Percentiles rank a stretch among this genome's conserved stretches.
Evolutionary conservation across 1,140 invertebrate genomes (phyloP).

Genomic region (Diachasma alloeum): DNA sequence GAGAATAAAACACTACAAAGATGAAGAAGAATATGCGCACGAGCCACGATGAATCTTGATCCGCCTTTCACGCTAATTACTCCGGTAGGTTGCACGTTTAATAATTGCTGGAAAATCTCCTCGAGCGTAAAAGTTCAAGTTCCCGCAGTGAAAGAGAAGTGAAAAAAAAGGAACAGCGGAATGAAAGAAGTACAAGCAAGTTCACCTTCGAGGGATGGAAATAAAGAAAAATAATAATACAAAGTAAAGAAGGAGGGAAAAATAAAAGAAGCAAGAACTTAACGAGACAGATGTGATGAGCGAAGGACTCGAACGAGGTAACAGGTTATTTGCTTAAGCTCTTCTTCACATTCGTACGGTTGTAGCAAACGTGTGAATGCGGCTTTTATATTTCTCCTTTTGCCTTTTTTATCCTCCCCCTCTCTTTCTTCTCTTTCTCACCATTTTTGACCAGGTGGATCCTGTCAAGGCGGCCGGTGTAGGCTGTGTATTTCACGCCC

Average conservation of each 20-base stretch:
- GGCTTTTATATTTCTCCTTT: neutral
- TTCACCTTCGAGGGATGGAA: neutral
- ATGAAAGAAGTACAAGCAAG: neutral
- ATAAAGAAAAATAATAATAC: constrained; percentile 1
- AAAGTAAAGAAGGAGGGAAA: neutral
- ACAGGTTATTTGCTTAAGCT: constrained; percentile 43
- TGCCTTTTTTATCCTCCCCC: neutral
- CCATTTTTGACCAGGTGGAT: constrained; percentile 42
- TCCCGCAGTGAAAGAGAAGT: constrained; percentile 2
- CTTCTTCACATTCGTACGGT: constrained; percentile 1
- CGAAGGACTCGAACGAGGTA: constrained; percentile 31
- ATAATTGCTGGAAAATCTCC: constrained; percentile 45
- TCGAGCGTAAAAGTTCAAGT: constrained; percentile 43
- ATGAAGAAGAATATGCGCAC: constrained; percentile 26
- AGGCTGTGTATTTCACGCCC: constrained; percentile 5
- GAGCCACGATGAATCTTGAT: constrained; percentile 51
- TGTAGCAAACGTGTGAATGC: constrained; percentile 33
- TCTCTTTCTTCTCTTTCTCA: neutral
- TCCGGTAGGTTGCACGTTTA: constrained; percentile 42
- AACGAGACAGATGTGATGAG: constrained; percentile 36
- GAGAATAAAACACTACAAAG: neutral
- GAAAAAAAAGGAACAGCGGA: constrained; percentile 13
- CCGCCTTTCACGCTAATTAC: constrained; percentile 51
- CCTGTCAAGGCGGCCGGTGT: constrained; percentile 30
- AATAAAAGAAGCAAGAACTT: constrained; percentile 1